Evolutionary conservation across 2,797 vertebrate species (phyloP), one percentile per base, ranked within the genome.

Genomic region (Mycteria americana): DNA sequence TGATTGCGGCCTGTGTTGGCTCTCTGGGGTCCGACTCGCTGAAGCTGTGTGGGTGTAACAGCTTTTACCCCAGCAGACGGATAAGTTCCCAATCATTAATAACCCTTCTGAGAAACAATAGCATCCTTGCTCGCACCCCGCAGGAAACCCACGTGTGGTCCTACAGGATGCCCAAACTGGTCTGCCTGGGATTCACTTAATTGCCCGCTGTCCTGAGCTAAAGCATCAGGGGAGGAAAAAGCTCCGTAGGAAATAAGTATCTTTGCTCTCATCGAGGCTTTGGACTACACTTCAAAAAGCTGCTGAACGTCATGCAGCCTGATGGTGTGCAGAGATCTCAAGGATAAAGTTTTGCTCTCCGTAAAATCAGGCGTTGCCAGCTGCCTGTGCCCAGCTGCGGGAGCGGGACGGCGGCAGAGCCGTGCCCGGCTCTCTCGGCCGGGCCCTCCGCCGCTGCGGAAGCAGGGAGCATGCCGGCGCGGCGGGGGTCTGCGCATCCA

Each of bases 11-110:
- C 98, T 0, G 90, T 97, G 10, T 45, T 98, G 72, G 96, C 95
- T 39, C 31, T 96, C 56, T 88, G 97, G 56, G 98, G 98, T 48
- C 95, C 94, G 25, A 83, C 85, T 97, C 64, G 62, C 95, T 63
- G 98, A 97, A 95, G 82, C 92, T 3, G 60, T 98, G 72, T 85
- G 98, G 60, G 48, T 98, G 39, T 98, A 98, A 97, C 92, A 31
- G 48, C 95, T 75, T 98, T 98, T 86, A 98, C 96, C 53, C n/a
- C 76, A 98, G 98, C 53, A 88, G 97, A 74, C 68, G 98, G 95
- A 97, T 97, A 97, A n/a, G 92, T 48, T 76, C 60, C 50, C 9
- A 13, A 2, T 9, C 15, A 19, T 41, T 9, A 69, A 28, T 8
- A 63, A 21, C 41, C 17, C 59, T 63, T 43, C 10, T 5, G 22